Percentiles rank a stretch among this genome's conserved stretches.
phyloP scores from a whole-genome alignment of 2,113 vertebrate genomes.

The Anoplopoma fimbria region DNA sequence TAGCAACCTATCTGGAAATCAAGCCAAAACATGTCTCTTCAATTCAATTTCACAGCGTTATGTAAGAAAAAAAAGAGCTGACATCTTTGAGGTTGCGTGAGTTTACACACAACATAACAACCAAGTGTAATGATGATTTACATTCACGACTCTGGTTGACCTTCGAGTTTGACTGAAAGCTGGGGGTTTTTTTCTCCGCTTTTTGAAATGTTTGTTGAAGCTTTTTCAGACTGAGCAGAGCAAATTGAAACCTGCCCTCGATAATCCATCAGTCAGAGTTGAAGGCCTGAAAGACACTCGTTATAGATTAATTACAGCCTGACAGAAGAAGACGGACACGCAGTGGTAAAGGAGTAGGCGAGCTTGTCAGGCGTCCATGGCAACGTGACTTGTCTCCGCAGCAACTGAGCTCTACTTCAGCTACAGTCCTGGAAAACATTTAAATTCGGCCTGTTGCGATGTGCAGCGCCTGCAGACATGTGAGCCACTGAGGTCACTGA shows the following conservation, averaged over 20 bases:
- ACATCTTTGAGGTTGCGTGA: slow-evolving; percentile 43
- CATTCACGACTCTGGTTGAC: slow-evolving; percentile 3
- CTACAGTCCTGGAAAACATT: background rate
- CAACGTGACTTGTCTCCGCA: slow-evolving; percentile 4
- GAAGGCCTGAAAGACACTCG: slow-evolving; percentile 50
- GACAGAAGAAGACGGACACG: slow-evolving; percentile 53
- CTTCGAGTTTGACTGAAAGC: background rate
- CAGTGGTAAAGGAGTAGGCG: slow-evolving; percentile 32
- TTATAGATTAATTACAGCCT: slow-evolving; percentile 66
- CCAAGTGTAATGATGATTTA: background rate
- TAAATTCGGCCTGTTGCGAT: background rate
- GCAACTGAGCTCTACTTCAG: slow-evolving; percentile 23
- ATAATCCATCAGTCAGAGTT: slow-evolving; percentile 39
- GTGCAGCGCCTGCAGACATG: slow-evolving; percentile 16
- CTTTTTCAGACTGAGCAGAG: slow-evolving; percentile 7
- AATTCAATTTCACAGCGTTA: slow-evolving; percentile 57
- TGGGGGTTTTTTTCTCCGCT: background rate
- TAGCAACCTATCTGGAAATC: slow-evolving; percentile 31
- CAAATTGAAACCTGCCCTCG: slow-evolving; percentile 55
- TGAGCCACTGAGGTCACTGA: slow-evolving; percentile 27
- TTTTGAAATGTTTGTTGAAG: slow-evolving; percentile 38
- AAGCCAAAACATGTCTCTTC: slow-evolving; percentile 16
- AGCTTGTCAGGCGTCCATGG: slow-evolving; percentile 33
- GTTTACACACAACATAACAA: slow-evolving; percentile 6
- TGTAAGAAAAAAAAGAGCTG: slow-evolving; percentile 1